Evolutionary conservation across 2,113 vertebrate species (phyloP), one percentile per base, ranked within the genome.

Genomic region (Ochotona curzoniae): DNA sequence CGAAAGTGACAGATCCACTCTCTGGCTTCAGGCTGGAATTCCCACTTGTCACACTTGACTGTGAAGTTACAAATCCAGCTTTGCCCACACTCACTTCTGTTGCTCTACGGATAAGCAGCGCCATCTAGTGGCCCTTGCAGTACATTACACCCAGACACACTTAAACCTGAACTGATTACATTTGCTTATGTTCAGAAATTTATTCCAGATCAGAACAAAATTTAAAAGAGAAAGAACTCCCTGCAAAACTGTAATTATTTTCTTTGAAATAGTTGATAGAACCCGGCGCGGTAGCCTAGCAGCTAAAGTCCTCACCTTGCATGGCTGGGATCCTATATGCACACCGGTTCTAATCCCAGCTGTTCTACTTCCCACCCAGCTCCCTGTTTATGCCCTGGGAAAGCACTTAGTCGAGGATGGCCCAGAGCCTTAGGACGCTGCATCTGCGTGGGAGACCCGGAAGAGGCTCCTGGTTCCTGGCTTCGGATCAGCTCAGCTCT

Each of bases 121-220:
- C 97, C 98, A 98, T 93, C 98, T 95, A 87, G 96, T 96, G 98
- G 96, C 7, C 1, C 0, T 2, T 14, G 1, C 4, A 0, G 60
- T n/a, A 12, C 54, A 49, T 3, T 95, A 63, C 21, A 88, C 11
- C 30, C 1, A 23, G 0, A 11, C 47, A 8, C 18, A 61, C 28
- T 32, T 18, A 30, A 47, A 89, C 15, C 49, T 20, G 14, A 20
- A 25, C 30, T 47, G 13, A 26, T 23, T 35, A 2, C 13, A 6
- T 28, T 67, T 3, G 12, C 7, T 1, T 30, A 63, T 70, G 9
- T 49, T 79, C 13, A 13, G 8, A 23, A 30, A 69, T 38, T 79
- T 83, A 26, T 35, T 80, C 20, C 38, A 35, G n/a, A 0, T 79
- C 35, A 80, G 38, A 10, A 47, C 66, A 70, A 70, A 91, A 44